Conservation (phyloP, 2,888 invertebrate genomes). For the Thysanoteuthis rhombus region DNA sequence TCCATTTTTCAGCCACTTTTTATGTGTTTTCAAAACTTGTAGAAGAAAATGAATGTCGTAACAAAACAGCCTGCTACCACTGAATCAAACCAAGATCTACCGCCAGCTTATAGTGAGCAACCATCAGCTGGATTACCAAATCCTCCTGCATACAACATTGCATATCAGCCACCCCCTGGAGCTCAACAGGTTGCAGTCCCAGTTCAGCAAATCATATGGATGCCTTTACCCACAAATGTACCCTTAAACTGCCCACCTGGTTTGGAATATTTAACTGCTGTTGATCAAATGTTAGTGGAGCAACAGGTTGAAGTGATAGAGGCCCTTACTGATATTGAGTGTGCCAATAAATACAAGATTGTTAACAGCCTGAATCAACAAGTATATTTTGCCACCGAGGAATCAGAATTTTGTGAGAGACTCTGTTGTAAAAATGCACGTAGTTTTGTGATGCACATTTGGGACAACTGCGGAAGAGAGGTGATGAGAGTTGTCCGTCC, state of each 20-base stretch:
- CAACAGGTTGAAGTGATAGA: slow-evolving; percentile 61
- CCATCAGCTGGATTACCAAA: background rate
- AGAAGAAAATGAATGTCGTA: background rate
- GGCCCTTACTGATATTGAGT: slow-evolving; percentile 59
- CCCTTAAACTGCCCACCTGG: slow-evolving; percentile 62
- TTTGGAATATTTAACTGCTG: slow-evolving; percentile 60
- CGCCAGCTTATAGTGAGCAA: background rate
- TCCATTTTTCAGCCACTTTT: no score
- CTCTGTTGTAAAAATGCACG: slow-evolving; percentile 66
- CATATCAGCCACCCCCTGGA: slow-evolving; percentile 27
- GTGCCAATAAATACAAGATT: slow-evolving; percentile 59
- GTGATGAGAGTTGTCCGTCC: slow-evolving; percentile 60
- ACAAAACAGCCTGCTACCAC: background rate
- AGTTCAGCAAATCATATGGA: slow-evolving; percentile 40
- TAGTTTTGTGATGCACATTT: slow-evolving; percentile 67
- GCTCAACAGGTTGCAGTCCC: slow-evolving; percentile 35
- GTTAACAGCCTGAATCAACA: slow-evolving; percentile 60
- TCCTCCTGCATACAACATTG: background rate
- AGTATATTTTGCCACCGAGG: slow-evolving; percentile 65
- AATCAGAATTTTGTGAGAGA: slow-evolving; percentile 64
- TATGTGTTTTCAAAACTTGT: no score
- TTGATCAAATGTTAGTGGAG: slow-evolving; percentile 61
- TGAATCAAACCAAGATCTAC: background rate
- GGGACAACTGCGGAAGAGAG: slow-evolving; percentile 66
- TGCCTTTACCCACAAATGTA: slow-evolving; percentile 47